These are phyloP conservation scores for Trachops cirrhosus DNA, from an alignment of 2,797 vertebrate genomes.

Conservation along the genomic window DNA sequence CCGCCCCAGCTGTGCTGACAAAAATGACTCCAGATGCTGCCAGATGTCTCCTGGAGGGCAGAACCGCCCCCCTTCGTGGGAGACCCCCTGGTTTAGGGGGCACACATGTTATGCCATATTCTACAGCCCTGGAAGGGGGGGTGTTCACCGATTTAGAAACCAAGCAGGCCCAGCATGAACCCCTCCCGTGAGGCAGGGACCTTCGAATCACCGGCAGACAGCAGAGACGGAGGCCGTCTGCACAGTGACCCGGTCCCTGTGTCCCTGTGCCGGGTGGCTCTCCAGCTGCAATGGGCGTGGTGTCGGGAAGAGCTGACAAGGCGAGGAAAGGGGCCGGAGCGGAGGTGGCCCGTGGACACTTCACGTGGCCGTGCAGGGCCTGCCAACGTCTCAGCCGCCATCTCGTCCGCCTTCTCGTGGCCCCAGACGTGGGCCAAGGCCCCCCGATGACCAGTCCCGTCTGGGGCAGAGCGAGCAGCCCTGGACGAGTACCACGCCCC, in stretches of 20 bases:
- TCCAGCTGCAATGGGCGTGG: not conserved
- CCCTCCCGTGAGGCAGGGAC: not conserved
- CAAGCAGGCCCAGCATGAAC: not conserved
- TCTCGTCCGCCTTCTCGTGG: rapidly evolving
- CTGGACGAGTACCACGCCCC: not conserved
- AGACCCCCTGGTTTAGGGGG: not conserved
- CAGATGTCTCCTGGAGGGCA: not conserved
- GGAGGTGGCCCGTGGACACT: rapidly evolving
- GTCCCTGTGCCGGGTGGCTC: not conserved
- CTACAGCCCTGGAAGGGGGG: no score
- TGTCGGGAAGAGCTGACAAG: rapidly evolving
- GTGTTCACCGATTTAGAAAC: not conserved
- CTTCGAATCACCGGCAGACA: rapidly evolving
- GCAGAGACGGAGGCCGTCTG: not conserved
- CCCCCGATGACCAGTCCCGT: not conserved
- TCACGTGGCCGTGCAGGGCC: not conserved
- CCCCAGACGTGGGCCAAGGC: not conserved
- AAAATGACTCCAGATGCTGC: not conserved
- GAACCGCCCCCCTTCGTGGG: rapidly evolving
- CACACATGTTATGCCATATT: rapidly evolving
- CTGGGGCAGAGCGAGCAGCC: not conserved
- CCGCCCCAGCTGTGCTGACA: no score
- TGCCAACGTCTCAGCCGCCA: rapidly evolving
- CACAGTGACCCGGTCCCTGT: rapidly evolving
- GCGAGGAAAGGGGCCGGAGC: no score